Evolutionary conservation across 2,888 invertebrate species (phyloP).

Genomic region (Elgonia sp.): DNA sequence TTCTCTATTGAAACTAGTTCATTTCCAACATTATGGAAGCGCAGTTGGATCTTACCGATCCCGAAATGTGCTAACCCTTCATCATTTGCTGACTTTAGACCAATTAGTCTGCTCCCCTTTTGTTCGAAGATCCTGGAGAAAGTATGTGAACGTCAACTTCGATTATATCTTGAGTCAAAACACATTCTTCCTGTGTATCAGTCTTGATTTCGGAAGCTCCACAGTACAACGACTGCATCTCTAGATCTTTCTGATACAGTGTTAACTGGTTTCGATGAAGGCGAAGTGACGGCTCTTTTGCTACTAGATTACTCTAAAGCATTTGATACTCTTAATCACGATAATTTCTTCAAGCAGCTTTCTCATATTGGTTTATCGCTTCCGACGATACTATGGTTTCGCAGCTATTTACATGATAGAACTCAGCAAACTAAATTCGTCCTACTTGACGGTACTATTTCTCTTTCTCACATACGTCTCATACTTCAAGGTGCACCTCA

Average conservation of each 20-base stretch:
- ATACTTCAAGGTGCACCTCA: too few species aligned
- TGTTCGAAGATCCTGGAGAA: slow-evolving; percentile 5
- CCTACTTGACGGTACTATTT: too few species aligned
- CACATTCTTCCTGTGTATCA: background rate
- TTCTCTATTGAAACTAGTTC: background rate
- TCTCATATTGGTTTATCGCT: too few species aligned
- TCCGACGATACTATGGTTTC: too few species aligned
- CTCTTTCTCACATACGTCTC: too few species aligned
- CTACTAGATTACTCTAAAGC: slow-evolving; percentile 34
- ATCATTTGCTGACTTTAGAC: background rate
- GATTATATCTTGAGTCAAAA: background rate
- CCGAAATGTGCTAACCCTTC: background rate
- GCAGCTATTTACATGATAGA: too few species aligned
- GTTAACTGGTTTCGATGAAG: slow-evolving; percentile 6
- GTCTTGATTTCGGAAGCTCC: slow-evolving; percentile 2
- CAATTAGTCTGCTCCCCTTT: background rate
- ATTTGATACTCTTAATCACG: slow-evolving; percentile 9
- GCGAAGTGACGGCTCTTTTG: background rate
- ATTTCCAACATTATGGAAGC: slow-evolving; percentile 10
- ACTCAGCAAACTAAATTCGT: too few species aligned
- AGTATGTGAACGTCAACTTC: background rate
- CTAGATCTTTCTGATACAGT: slow-evolving; percentile 17
- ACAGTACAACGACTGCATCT: slow-evolving; percentile 6
- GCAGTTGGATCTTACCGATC: background rate
- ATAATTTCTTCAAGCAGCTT: too few species aligned